A percentile compares a stretch with the other conserved stretches of the same genome.
Conservation (phyloP, 2,113 vertebrate genomes). For the Columba livia region DNA sequence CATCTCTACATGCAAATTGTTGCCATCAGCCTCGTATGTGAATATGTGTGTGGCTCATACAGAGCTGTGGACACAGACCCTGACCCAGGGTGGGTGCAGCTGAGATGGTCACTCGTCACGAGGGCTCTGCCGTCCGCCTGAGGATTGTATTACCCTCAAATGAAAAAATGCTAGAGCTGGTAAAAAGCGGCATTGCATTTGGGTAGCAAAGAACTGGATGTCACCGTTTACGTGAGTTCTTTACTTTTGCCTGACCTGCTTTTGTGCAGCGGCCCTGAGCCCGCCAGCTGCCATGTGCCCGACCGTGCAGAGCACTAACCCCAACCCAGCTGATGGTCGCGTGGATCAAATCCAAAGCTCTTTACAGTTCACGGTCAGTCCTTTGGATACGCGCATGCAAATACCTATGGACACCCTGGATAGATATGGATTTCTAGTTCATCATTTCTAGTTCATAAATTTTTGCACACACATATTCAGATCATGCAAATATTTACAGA, state of each 20-base stretch:
- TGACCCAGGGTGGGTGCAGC: not conserved
- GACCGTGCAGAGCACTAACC: not conserved
- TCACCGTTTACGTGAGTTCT: accelerated
- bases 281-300: conserved; percentile 26
- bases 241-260: not conserved
- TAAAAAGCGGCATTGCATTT: not conserved
- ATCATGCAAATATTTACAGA: not conserved
- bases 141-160: not conserved
- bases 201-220: not conserved
- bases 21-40: not conserved
- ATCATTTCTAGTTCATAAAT: not conserved
- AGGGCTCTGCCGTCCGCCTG: not conserved
- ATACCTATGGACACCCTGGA: not conserved
- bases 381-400: not conserved
- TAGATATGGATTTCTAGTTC: not conserved
- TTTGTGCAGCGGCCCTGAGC: not conserved
- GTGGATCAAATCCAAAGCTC: not conserved
- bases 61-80: not conserved
- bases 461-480: not conserved
- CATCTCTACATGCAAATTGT: not conserved
- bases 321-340: not conserved
- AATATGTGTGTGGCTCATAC: accelerated
- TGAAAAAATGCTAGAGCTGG: not conserved
- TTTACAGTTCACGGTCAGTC: not conserved
- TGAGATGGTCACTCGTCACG: accelerated